Percentiles rank a stretch among this genome's conserved stretches.
phyloP scores from a whole-genome alignment of 2,797 vertebrate genomes.

The Hirundo rustica region DNA sequence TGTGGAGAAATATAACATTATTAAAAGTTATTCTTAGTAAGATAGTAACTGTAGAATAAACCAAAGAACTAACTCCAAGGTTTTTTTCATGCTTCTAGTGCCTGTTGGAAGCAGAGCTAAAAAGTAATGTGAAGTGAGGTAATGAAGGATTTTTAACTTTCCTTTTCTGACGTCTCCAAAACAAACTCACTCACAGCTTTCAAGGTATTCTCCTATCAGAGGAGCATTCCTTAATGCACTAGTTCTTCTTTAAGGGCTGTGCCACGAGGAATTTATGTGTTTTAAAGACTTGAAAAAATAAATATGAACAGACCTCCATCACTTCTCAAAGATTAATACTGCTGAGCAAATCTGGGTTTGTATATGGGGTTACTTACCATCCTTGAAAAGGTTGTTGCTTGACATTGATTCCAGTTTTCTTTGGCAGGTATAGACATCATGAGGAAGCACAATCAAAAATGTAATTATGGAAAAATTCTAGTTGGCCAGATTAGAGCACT shows the following conservation, averaged over 20 bases:
- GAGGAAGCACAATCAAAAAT: neutral
- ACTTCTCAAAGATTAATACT: neutral
- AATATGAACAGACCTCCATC: neutral
- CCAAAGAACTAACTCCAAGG: neutral
- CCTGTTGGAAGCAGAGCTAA: neutral
- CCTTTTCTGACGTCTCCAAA: neutral
- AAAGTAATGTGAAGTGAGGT: neutral
- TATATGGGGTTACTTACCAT: accelerated
- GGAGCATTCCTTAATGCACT: neutral
- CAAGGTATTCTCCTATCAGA: neutral
- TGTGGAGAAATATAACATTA: neutral
- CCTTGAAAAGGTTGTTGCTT: neutral
- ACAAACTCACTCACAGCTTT: neutral
- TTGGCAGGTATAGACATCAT: neutral
- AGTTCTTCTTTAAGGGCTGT: neutral
- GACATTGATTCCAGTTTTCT: neutral
- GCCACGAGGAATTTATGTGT: neutral
- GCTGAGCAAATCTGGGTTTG: neutral
- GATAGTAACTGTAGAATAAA: neutral
- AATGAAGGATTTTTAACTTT: neutral
- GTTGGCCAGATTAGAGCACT: neutral
- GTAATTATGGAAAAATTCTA: neutral
- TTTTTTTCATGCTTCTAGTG: neutral
- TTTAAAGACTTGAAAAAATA: neutral
- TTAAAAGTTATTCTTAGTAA: neutral